Evolutionary conservation across 2,888 invertebrate genomes (phyloP).

Genomic region (Cephus runcator): DNA sequence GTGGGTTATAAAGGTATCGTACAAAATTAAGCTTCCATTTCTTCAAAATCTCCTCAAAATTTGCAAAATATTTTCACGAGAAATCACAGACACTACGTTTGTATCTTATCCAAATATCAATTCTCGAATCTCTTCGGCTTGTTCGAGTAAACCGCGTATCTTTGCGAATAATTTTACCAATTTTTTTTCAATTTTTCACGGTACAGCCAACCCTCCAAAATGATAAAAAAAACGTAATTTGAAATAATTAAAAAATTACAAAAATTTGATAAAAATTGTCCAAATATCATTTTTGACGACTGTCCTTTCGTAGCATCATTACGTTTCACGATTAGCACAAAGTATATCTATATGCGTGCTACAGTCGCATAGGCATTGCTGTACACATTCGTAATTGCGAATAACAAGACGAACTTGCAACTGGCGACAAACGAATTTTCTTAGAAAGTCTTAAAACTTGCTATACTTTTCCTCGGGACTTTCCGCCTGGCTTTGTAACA

Average conservation of each 20-base stretch:
- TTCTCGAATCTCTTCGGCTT: background rate
- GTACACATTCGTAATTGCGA: background rate
- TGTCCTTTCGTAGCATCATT: background rate
- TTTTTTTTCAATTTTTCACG: background rate
- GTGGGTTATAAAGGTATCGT: conserved; percentile 8
- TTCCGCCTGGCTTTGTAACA: background rate
- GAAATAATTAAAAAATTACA: background rate
- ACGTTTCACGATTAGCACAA: background rate
- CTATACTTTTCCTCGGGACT: background rate
- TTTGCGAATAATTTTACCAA: conserved; percentile 4
- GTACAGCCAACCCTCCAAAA: background rate
- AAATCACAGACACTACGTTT: background rate
- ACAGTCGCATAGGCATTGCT: background rate
- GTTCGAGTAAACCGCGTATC: background rate
- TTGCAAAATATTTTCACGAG: background rate
- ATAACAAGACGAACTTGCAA: background rate
- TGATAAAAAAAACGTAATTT: background rate
- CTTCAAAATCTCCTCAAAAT: background rate
- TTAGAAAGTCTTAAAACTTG: background rate
- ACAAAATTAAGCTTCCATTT: conserved; percentile 26
- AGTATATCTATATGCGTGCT: background rate
- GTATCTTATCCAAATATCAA: background rate
- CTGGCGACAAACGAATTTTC: background rate
- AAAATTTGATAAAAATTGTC: background rate
- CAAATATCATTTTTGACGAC: background rate